phyloP scores from a whole-genome alignment of 2,113 vertebrate species.

The Salvelinus namaycush region DNA sequence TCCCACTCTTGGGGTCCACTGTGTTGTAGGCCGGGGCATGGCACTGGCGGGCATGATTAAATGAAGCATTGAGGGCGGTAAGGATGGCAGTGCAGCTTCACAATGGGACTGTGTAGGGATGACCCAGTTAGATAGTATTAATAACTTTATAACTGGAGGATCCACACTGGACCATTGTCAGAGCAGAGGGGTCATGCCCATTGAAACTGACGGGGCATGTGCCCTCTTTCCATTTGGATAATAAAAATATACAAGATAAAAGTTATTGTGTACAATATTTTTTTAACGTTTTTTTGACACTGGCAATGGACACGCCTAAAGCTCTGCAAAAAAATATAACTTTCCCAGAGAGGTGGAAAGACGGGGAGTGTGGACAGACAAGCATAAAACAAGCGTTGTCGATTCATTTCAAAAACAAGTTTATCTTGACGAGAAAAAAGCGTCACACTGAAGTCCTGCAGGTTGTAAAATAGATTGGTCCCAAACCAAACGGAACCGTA shows the following conservation, averaged over 20 bases:
- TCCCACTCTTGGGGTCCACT: constrained; percentile 27
- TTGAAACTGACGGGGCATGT: background rate
- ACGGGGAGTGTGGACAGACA: background rate
- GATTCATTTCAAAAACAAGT: background rate
- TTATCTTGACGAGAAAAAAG: background rate
- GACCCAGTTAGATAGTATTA: constrained; percentile 50
- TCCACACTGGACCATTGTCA: background rate
- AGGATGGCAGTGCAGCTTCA: constrained; percentile 26
- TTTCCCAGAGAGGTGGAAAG: background rate
- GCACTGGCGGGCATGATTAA: constrained; percentile 44
- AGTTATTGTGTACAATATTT: too few species aligned
- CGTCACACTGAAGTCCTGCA: background rate
- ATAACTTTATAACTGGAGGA: constrained; percentile 19
- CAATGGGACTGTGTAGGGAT: constrained; percentile 24
- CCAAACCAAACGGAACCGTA: background rate
- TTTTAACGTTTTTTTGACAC: background rate
- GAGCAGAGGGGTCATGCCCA: too few species aligned
- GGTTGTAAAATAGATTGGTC: background rate
- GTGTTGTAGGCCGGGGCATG: constrained; percentile 32
- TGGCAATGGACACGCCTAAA: background rate
- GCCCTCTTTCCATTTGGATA: too few species aligned
- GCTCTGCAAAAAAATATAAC: background rate
- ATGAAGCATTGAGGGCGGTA: constrained; percentile 40
- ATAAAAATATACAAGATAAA: too few species aligned
- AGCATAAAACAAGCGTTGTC: background rate